These are phyloP conservation scores for Bombyx mandarina DNA, from an alignment of 1,140 invertebrate genomes.

Conservation along the genomic window DNA sequence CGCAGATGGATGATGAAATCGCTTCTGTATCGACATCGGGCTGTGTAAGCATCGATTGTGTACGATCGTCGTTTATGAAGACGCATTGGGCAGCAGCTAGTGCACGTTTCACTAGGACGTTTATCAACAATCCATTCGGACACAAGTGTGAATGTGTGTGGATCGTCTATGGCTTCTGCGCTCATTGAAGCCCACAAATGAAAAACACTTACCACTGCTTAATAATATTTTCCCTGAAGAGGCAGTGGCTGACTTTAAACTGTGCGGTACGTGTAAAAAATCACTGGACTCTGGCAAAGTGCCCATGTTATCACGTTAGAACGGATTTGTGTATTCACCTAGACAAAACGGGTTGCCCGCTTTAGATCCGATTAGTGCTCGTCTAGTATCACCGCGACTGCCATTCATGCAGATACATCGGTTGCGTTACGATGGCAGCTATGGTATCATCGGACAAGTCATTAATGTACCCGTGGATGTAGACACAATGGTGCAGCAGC, in stretches of 20 bases:
- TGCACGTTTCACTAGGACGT: too few species aligned
- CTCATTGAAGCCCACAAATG: too few species aligned
- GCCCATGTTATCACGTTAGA: background rate
- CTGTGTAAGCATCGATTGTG: too few species aligned
- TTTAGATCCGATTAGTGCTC: constrained; percentile 3
- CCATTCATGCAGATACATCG: constrained; percentile 5
- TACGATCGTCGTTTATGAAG: too few species aligned
- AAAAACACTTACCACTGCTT: background rate
- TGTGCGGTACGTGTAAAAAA: constrained; percentile 3
- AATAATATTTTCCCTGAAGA: too few species aligned
- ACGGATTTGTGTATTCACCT: constrained; percentile 2
- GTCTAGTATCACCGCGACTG: constrained; percentile 3
- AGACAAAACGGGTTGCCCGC: background rate
- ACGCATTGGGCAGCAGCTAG: too few species aligned
- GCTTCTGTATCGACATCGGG: too few species aligned
- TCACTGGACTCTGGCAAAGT: constrained; percentile 1
- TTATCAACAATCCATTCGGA: too few species aligned
- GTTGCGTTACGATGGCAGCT: background rate
- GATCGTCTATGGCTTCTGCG: too few species aligned
- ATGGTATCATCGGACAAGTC: constrained; percentile 5
- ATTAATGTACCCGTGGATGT: constrained; percentile 6
- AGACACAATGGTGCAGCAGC: constrained; percentile 1
- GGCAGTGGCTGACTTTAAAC: background rate
- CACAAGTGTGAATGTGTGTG: too few species aligned
- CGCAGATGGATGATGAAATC: too few species aligned